Percentiles rank a stretch among this genome's conserved stretches.
These are phyloP conservation scores for Apocheima hispidaria DNA, from an alignment of 2,888 invertebrate genomes.

Conservation along the genomic window DNA sequence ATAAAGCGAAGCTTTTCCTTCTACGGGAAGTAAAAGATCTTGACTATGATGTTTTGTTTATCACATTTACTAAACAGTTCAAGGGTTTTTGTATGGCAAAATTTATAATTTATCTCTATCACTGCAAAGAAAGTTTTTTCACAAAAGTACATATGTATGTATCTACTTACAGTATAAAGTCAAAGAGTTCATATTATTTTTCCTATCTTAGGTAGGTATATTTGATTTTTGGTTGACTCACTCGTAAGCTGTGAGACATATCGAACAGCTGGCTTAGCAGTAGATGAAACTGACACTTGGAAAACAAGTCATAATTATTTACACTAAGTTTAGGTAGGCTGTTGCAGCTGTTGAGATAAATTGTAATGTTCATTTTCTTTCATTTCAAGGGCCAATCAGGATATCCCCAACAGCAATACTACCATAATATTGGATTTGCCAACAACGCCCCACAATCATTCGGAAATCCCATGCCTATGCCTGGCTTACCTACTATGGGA, in stretches of 20 bases:
- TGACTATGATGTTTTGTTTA: slow-evolving; percentile 6
- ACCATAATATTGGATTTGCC: slow-evolving; percentile 80
- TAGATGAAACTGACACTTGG: not conserved
- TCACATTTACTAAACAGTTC: not conserved
- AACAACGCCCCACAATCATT: slow-evolving; percentile 82
- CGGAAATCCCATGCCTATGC: slow-evolving; percentile 81
- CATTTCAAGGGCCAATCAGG: slow-evolving; percentile 84
- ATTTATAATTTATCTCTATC: slow-evolving; percentile 28
- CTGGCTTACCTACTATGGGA: slow-evolving; percentile 75
- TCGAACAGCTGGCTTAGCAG: too few species aligned
- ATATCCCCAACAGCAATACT: slow-evolving; percentile 80
- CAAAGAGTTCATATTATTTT: too few species aligned
- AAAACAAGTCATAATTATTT: not conserved
- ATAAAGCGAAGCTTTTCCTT: not conserved
- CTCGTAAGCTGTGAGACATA: too few species aligned
- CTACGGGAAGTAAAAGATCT: not conserved
- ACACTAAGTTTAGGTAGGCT: not conserved
- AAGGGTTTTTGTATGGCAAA: not conserved
- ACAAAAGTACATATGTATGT: not conserved
- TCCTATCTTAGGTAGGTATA: too few species aligned
- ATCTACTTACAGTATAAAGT: not conserved
- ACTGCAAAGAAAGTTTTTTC: slow-evolving; percentile 16
- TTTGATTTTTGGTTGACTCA: too few species aligned
- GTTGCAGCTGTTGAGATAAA: slow-evolving; percentile 43
- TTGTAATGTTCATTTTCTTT: slow-evolving; percentile 55